Evolutionary conservation across 2,888 invertebrate species (phyloP), one percentile per base, ranked within the genome.

Genomic region (Phasia obesa): DNA sequence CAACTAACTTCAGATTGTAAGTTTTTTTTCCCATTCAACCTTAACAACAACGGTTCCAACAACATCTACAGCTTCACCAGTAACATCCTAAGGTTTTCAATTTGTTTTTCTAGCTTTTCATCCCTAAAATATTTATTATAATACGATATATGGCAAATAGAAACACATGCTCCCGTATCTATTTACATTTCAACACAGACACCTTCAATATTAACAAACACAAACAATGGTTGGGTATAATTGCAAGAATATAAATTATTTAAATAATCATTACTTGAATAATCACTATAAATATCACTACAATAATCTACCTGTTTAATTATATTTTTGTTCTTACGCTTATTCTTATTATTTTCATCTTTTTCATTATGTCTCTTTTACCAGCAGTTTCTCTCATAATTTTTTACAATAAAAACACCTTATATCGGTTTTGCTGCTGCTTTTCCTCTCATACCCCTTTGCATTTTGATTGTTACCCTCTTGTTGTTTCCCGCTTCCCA

Each of bases 61-160:
- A 27, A 27, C 27, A 27, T 27, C 27, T 6, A 27, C 27, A 27
- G 4, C 6, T 27, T 6, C 27, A 27, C 27, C 27, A 27, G 27
- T 27, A 27, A 27, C 27, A 17, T 47, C 44, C 51, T 53, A 19
- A 69, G 27, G n/a, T 42, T 21, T 38, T 53, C 55, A 35, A 19
- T 4, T n/a, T 38, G 21, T 15, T 69, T 31, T 15, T 35, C 44
- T 19, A 71, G 0, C n/a, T 71, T 31, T 59, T 42, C 17, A 59
- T 59, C 7, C n/a, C 44, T 42, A 49, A 71, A 71, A 31, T 59
- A 71, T 15, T 71, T 31, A 44, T 71, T 47, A 71, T 57, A 71
- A 47, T 71, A 47, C 5, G 60, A 47, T 7, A 44, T 69, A 55
- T 69, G 69, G 23, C 27, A 27, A 27, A 27, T 27, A 27, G 6